Evolutionary conservation across 1,140 invertebrate species (phyloP), one percentile per base, ranked within the genome.

Genomic region (Lamellibrachia luymesi): DNA sequence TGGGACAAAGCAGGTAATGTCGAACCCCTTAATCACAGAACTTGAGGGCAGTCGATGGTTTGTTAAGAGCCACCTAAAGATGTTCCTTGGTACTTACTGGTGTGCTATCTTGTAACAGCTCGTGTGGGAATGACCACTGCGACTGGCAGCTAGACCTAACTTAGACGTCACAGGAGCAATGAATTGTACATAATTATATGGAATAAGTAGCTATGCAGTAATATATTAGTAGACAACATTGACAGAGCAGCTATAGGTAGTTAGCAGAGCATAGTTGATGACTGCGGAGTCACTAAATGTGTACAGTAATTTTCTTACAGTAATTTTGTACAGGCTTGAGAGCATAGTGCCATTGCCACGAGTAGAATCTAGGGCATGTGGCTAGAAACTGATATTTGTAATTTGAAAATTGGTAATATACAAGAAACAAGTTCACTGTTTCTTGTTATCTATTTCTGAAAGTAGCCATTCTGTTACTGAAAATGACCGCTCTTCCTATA

Each of bases 281-380:
- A 80, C 64, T 80, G 64, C 64, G 13, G 64, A 80, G 64, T 80
- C 64, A 80, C 7, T 80, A 80, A 80, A 80, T 80, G 64, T 80
- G 64, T 80, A 80, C 64, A 80, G 64, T 17, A 80, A 80, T 80
- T 80, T 80, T 80, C 64, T 80, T 80, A 80, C 64, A 80, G 64
- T 80, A 80, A 80, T 80, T 80, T 80, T 80, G 64, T 80, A 80
- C 13, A 80, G 64, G 64, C 17, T 10, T 22, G 64, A 80, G 7
- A 80, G 17, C 17, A 22, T 80, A 80, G 64, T 80, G 64, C 64
- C 64, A 80, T 80, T 80, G 64, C 64, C 64, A 56, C 13, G 52
- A 56, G 13, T 56, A 56, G 52, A 56, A 56, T 80, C 64, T 80
- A 80, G 64, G 64, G 64, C 64, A 80, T 22, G 64, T 80, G 13